Evolutionary conservation across 2,888 invertebrate species (phyloP), one percentile per base, ranked within the genome.

Genomic region (Tipula confusa): DNA sequence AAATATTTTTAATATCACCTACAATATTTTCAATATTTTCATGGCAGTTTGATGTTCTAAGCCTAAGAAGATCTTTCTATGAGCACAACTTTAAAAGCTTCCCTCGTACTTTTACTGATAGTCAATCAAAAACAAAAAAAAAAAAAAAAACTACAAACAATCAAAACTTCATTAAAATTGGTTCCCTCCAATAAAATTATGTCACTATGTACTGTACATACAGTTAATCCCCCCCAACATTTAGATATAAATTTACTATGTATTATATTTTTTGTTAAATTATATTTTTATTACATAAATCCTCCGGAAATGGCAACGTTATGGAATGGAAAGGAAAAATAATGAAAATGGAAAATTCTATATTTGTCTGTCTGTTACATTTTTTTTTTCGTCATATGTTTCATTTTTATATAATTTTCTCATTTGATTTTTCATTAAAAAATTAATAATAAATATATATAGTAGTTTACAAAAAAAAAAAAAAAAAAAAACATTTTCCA

Each of bases 211-310:
- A 15, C 4, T 43, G 43, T 64, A 64, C 11, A 64, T 64, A 64
- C 11, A 64, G 24, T 9, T 3, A 24, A 5, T 64, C 18, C 64
- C 18, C 64, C n/a, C 24, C 64, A 64, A 64, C 9, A 24, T 24
- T 11, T 11, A 24, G 7, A 7, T 64, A 24, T 18, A 43, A n/a
- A n/a, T n/a, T 1, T 24, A 64, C 24, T 64, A 9, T 79, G 79
- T 79, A 29, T 29, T 80, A 31, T 31, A 29, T 80, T 15, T 79
- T 79, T 80, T 80, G 29, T 80, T 80, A 80, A 80, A 80, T 80
- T 29, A 80, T 80, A 29, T 80, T 80, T 80, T 80, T 80, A 82
- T 82, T 82, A 82, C 82, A 82, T 29, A 18, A 82, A 82, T 82
- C 82, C 82, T 33, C 29, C 82, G 82, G 82, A 82, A 82, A 82